Conservation (phyloP, 1,140 invertebrate species). For the honey bee (Apis mellifera) region DNA sequence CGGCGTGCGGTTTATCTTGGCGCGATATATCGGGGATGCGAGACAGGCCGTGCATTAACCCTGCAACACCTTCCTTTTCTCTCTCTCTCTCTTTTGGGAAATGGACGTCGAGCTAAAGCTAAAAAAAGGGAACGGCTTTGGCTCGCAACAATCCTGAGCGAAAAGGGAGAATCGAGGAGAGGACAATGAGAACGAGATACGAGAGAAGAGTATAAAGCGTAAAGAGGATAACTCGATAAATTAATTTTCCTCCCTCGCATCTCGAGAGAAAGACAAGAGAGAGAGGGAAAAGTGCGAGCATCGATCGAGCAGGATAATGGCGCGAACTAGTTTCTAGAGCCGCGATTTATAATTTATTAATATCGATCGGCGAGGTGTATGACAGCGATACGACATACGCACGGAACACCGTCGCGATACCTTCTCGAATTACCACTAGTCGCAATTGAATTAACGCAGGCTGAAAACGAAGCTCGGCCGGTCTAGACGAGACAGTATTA, state of each 20-base stretch:
- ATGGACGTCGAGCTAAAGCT: neutral
- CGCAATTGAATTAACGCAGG: constrained; percentile 71
- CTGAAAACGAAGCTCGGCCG: constrained; percentile 59
- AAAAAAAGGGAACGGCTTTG: neutral
- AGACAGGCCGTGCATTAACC: constrained; percentile 21
- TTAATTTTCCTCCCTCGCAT: neutral
- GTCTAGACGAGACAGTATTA: constrained; percentile 52
- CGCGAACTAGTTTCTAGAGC: constrained; percentile 28
- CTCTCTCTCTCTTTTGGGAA: neutral
- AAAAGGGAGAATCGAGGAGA: neutral
- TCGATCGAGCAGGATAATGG: constrained; percentile 15
- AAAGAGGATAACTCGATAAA: neutral
- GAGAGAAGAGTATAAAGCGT: too few species aligned
- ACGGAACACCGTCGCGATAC: constrained; percentile 53
- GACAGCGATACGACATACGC: constrained; percentile 32
- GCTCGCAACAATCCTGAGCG: too few species aligned
- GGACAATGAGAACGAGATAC: neutral
- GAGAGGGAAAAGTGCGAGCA: too few species aligned
- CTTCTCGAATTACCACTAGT: constrained; percentile 74
- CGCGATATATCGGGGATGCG: constrained; percentile 31
- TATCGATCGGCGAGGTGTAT: constrained; percentile 33
- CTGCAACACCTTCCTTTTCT: constrained; percentile 7
- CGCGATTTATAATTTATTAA: constrained; percentile 27
- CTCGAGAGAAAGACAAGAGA: neutral
- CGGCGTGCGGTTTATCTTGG: constrained; percentile 21